A percentile compares a stretch with the other conserved stretches of the same genome.
Evolutionary conservation across 2,113 vertebrate species (phyloP).

Genomic region (Halcyon senegalensis): DNA sequence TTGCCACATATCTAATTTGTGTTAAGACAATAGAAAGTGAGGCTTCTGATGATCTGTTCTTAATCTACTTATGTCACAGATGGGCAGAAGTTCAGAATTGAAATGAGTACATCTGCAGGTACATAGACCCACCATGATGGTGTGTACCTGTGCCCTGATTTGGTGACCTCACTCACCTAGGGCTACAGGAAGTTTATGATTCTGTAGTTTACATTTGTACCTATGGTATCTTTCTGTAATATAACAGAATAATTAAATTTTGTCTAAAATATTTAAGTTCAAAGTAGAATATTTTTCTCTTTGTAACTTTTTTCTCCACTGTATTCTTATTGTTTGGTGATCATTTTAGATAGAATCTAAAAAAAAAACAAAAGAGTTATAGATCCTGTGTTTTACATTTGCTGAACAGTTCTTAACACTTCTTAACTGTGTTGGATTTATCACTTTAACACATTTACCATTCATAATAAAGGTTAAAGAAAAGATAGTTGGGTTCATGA

Average conservation of each 20-base stretch:
- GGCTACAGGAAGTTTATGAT: background rate
- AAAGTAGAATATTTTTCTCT: background rate
- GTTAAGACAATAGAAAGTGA: background rate
- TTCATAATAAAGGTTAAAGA: background rate
- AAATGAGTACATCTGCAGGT: background rate
- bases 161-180: background rate
- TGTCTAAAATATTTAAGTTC: background rate
- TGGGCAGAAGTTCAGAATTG: background rate
- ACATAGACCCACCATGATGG: background rate
- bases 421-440: fast-evolving
- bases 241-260: background rate
- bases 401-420: background rate
- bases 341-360: background rate
- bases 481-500: background rate
- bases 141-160: background rate
- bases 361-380: background rate
- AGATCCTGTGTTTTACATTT: background rate
- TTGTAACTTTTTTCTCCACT: background rate
- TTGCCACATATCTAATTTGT: background rate
- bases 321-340: background rate
- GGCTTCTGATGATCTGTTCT: background rate
- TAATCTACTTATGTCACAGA: background rate
- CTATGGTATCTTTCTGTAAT: background rate
- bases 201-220: background rate
- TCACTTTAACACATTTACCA: background rate